Evolutionary conservation across 1,140 invertebrate species (phyloP).

Genomic region (Leptinotarsa lineolata): DNA sequence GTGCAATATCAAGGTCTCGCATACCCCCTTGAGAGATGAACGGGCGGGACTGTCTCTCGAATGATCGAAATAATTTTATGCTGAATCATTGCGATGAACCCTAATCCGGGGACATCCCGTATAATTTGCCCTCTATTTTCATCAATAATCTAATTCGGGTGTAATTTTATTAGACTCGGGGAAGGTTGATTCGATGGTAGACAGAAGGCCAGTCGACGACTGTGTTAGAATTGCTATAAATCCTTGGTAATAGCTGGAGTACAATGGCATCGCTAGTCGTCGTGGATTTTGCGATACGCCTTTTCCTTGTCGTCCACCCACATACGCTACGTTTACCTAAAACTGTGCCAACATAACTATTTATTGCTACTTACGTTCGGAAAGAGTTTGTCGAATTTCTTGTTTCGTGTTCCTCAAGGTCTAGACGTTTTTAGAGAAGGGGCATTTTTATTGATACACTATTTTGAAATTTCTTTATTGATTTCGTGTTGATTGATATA

Average conservation of each 20-base stretch:
- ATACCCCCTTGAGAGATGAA: background rate
- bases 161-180: slow-evolving; percentile 29
- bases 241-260: slow-evolving; percentile 51
- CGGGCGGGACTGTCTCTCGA: background rate
- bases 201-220: slow-evolving; percentile 35
- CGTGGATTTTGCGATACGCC: slow-evolving; percentile 50
- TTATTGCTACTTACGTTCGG: slow-evolving; percentile 36
- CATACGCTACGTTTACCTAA: slow-evolving; percentile 45
- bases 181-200: slow-evolving; percentile 32
- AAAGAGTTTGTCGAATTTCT: slow-evolving; percentile 25
- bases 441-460: too few relatives aligned
- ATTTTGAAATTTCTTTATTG: too few relatives aligned
- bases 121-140: slow-evolving; percentile 25
- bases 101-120: slow-evolving; percentile 21
- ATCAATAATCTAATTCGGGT: slow-evolving; percentile 22
- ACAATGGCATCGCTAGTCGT: slow-evolving; percentile 51
- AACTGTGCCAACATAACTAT: slow-evolving; percentile 45
- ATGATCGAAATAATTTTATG: slow-evolving; percentile 4
- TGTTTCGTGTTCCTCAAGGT: background rate
- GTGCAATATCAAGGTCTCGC: background rate
- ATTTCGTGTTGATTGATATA: too few relatives aligned
- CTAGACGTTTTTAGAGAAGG: background rate
- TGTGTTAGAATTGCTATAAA: slow-evolving; percentile 52
- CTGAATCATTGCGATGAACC: slow-evolving; percentile 18
- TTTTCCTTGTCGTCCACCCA: slow-evolving; percentile 50